These are phyloP conservation scores for Molossus molossus DNA, from an alignment of 2,797 vertebrate genomes.

Conservation along the genomic window DNA sequence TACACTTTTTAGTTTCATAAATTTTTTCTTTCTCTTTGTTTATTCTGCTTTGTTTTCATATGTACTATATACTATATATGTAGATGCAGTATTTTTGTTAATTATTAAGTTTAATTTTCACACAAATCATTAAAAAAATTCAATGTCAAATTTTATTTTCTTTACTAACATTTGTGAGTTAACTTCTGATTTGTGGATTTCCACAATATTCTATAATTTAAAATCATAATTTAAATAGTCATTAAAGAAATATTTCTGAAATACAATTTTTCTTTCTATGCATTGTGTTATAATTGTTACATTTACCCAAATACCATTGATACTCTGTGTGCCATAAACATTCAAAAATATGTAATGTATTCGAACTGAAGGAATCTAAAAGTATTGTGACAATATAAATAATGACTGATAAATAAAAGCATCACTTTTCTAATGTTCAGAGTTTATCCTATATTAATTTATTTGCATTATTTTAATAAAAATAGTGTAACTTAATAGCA, in stretches of 20 bases:
- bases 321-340: not conserved
- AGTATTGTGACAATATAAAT: not conserved
- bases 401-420: not conserved
- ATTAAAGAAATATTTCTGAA: not conserved
- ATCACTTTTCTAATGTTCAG: not conserved
- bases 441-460: not conserved
- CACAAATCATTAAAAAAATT: not conserved
- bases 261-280: not conserved
- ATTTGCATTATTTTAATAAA: not conserved
- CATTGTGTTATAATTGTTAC: not conserved
- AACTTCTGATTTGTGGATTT: not conserved
- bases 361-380: not conserved
- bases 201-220: not conserved
- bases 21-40: not conserved
- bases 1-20: not conserved
- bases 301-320: not conserved
- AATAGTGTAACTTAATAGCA: not conserved
- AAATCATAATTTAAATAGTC: not conserved
- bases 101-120: not conserved
- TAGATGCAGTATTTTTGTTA: not conserved
- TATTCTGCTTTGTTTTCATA: constrained; percentile 33
- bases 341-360: not conserved
- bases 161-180: not conserved
- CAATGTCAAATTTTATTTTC: not conserved
- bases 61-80: not conserved